Base-by-base conservation (phyloP, 1,140 invertebrate genomes). In the Thaumatotibia leucotreta region DNA sequence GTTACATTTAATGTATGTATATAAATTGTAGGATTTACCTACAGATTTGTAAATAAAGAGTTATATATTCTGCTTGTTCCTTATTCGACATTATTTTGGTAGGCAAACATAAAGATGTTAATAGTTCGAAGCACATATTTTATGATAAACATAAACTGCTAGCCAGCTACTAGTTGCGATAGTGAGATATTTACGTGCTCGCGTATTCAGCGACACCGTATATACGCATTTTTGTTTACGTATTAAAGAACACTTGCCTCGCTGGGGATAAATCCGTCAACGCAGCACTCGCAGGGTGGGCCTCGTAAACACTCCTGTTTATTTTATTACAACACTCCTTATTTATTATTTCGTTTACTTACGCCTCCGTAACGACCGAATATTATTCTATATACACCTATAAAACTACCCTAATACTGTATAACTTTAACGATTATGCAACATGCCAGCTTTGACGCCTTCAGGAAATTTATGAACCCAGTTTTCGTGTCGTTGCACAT, bases 401-500 rank as follows among this genome's bases (percentile, higher is more conserved):
- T 54, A 54, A 58, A 58, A 31, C 23, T 1, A 29, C 24, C 52
- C 52, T 14, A 58, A 27, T 29, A 27, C 52, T 29, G 52, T 58
- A n/a, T 39, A 29, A 58, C 27, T 58, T 31, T 58, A 58, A 58
- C 29, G 52, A 58, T 58, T 58, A 58, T 14, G 23, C 20, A 58
- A 58, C 52, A 58, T 29, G 24, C 24, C 29, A 58, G 52, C 27
- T 58, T 58, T 58, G 14, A 58, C 52, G 52, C 52, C 52, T 58
- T 58, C 52, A 31, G 27, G 23, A 67, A 68, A 72, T 66, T 64
- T 67, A 73, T 66, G 63, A 67, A 45, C 61, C 58, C 10, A 66
- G 75, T 82, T 85, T 86, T 77, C 80, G 76, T 81, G 68, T 79
- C 81, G 81, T 70, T 77, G 66, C 84, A 75, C 80, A 68, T 88